phyloP scores from a whole-genome alignment of 2,888 invertebrate genomes.

The Cheilosia soror region DNA sequence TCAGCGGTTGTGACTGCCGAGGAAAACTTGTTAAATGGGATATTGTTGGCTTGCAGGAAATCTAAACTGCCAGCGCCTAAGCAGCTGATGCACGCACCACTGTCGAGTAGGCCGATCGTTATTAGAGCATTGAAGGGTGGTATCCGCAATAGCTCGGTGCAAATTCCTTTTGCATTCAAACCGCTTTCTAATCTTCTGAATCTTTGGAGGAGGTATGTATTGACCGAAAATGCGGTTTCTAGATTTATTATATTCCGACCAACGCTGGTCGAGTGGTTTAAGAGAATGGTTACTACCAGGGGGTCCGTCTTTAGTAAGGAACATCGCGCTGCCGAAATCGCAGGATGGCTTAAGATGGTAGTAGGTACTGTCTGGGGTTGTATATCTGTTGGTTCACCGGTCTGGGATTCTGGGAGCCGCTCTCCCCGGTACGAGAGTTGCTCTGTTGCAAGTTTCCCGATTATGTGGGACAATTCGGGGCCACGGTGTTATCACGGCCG shows the following conservation, averaged over 20 bases:
- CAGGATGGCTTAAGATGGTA: neutral
- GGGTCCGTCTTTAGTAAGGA: no score
- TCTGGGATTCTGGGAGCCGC: neutral
- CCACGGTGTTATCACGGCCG: neutral
- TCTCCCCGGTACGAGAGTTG: neutral
- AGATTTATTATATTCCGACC: neutral
- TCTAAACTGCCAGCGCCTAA: neutral
- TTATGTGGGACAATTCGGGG: neutral
- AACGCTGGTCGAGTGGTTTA: neutral
- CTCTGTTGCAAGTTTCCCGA: neutral
- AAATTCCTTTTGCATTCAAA: slow-evolving; percentile 1
- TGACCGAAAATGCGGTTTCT: slow-evolving; percentile 1
- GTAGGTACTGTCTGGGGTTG: neutral
- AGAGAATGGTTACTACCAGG: no score
- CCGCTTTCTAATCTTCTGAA: neutral
- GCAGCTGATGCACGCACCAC: slow-evolving; percentile 1
- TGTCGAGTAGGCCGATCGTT: slow-evolving; percentile 1
- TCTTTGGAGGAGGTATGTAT: neutral
- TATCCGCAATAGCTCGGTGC: slow-evolving; percentile 11
- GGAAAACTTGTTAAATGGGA: neutral
- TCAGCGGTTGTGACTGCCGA: slow-evolving; percentile 3
- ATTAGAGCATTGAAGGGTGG: neutral
- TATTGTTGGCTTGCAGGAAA: neutral
- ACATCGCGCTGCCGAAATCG: neutral
- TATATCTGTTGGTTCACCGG: neutral